These are phyloP conservation scores for Danio choprae DNA, from an alignment of 2,797 vertebrate species.

Conservation along the genomic window DNA sequence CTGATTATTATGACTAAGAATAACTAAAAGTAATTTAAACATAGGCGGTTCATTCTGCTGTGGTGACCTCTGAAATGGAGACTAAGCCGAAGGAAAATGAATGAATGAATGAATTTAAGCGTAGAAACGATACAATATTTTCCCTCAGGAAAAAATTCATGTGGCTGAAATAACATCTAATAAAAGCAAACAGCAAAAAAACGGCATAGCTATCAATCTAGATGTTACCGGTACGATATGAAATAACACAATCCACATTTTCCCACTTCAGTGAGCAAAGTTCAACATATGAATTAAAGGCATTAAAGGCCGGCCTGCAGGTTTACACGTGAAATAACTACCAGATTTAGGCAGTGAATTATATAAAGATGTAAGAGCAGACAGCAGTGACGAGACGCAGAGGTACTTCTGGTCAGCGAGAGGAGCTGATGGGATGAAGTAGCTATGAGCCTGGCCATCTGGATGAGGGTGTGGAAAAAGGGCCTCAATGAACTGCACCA, in stretches of 20 bases:
- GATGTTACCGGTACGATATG: constrained; percentile 20
- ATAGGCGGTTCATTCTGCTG: too few species aligned
- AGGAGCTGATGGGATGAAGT: constrained; percentile 33
- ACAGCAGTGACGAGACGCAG: constrained; percentile 48
- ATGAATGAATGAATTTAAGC: too few species aligned
- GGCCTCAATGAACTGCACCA: constrained; percentile 38
- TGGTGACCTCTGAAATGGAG: too few species aligned
- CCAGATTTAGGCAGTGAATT: constrained; percentile 51
- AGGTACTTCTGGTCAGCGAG: constrained; percentile 27
- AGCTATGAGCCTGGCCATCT: constrained; percentile 49
- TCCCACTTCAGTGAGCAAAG: constrained; percentile 17
- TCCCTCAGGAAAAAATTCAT: not conserved
- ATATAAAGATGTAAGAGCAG: constrained; percentile 59
- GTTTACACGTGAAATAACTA: constrained; percentile 40
- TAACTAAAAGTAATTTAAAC: constrained; percentile 1
- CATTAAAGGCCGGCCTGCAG: constrained; percentile 34
- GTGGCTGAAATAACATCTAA: constrained; percentile 11
- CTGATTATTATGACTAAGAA: not conserved
- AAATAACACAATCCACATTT: constrained; percentile 36
- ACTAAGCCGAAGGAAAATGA: too few species aligned
- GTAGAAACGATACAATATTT: constrained; percentile 1
- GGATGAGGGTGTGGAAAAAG: constrained; percentile 29
- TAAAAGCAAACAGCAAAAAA: constrained; percentile 24
- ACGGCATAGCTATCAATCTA: constrained; percentile 5
- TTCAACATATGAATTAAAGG: constrained; percentile 37